Base-by-base conservation (phyloP, 2,888 invertebrate species). In the Pseudococcus viburni region DNA sequence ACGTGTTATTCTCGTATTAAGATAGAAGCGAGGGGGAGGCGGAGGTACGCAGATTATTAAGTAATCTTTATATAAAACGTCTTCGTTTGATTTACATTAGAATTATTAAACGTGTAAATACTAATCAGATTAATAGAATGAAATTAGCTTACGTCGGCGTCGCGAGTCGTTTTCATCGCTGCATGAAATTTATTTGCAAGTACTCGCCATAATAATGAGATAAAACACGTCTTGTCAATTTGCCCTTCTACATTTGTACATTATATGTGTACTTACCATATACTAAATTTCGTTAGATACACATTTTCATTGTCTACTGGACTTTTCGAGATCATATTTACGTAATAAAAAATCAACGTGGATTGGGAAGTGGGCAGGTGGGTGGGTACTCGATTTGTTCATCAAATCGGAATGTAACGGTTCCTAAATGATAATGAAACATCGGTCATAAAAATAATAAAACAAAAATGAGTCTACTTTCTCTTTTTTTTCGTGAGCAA, bases 401-500 rank as follows among this genome's bases (percentile, higher is more conserved):
- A 64, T 64, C 64, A 22, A 64, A 64, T 64, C 9, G 64, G 22
- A 64, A 64, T 64, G 64, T 64, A 64, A 64, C 22, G 64, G 64
- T 64, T 15, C 64, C 64, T 11, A 22, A 64, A 64, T 64, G 22
- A 64, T 22, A 64, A 64, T 64, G 64, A 64, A 64, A 64, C 22
- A 64, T 64, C 19, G 19, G 64, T 22, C 8, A 22, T 64, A 9
- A 22, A 64, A 64, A 64, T 64, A 64, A 64, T 64, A 64, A 64
- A 64, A 64, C 64, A 64, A 64, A 64, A 64, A 64, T 64, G 64
- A 64, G 64, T 64, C 64, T 12, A 64, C 64, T 64, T 64, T 64
- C 64, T 22, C 64, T 64, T 64, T 64, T 59, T 59, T 64, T 59
- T 64, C 64, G 64, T 64, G 64, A 64, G 64, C 22, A 64, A 64